Percentiles rank a stretch among this genome's conserved stretches.
Evolutionary conservation across 2,113 vertebrate species (phyloP).

Genomic region (Gopherus flavomarginatus): DNA sequence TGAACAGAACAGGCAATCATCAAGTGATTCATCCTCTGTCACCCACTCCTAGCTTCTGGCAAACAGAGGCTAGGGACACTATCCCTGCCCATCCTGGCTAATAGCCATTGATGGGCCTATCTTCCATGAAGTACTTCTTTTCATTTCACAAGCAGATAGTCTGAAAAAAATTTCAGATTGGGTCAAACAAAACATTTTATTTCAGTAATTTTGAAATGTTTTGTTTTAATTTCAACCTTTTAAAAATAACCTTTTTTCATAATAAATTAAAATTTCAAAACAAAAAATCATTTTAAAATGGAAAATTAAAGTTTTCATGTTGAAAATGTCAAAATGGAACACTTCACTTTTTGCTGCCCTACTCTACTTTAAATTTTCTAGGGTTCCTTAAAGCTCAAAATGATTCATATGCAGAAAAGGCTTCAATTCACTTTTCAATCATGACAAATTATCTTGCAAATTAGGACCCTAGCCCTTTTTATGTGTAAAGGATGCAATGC

Average conservation of each 20-base stretch:
- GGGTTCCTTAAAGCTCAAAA: conserved; percentile 11
- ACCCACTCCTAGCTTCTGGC: no score
- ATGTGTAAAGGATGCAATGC: not conserved
- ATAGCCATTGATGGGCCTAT: no score
- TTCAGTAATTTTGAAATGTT: not conserved
- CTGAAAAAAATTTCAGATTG: not conserved
- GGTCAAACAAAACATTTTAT: not conserved
- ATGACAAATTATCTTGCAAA: not conserved
- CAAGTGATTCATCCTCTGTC: no score
- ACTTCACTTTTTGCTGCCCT: conserved; percentile 25
- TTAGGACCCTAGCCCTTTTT: not conserved
- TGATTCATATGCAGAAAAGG: not conserved
- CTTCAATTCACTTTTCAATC: not conserved
- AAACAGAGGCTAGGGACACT: no score
- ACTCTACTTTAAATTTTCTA: conserved; percentile 9
- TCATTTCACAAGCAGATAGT: not conserved
- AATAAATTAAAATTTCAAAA: not conserved
- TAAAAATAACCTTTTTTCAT: not conserved
- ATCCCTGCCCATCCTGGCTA: no score
- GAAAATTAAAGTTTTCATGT: not conserved
- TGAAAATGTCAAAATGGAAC: not conserved
- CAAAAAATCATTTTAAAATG: not conserved
- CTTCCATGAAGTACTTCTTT: no score
- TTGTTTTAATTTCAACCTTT: not conserved
- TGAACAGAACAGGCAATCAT: no score